Percentiles rank a stretch among this genome's conserved stretches.
These are phyloP conservation scores for Salarias fasciatus DNA, from an alignment of 2,797 vertebrate genomes.

Conservation along the genomic window DNA sequence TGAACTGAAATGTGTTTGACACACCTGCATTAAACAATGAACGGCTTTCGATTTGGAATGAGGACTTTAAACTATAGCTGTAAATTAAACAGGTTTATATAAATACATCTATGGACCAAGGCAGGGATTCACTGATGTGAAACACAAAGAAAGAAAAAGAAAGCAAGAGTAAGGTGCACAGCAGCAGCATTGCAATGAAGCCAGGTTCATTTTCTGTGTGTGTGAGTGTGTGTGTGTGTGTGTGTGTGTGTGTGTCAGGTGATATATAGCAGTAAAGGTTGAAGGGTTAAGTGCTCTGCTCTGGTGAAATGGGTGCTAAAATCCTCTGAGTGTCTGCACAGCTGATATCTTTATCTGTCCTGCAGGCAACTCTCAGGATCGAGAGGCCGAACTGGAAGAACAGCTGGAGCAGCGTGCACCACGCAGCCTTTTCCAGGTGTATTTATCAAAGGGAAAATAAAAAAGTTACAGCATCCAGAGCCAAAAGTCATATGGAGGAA, in stretches of 20 bases:
- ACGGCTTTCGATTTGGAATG: too few relatives aligned
- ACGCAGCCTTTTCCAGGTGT: not conserved
- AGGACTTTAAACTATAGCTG: too few relatives aligned
- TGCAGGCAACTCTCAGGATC: constrained; percentile 17
- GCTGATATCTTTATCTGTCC: constrained; percentile 38
- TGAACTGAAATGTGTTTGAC: too few relatives aligned
- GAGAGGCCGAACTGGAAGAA: constrained; percentile 24
- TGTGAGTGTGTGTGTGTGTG: constrained; percentile 10
- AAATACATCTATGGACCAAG: too few relatives aligned
- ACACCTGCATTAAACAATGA: too few relatives aligned
- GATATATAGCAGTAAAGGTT: constrained; percentile 58
- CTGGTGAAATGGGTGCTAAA: constrained; percentile 38
- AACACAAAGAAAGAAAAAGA: too few relatives aligned
- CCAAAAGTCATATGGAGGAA: not conserved
- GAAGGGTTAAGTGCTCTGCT: constrained; percentile 61
- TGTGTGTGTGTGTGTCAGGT: constrained; percentile 36
- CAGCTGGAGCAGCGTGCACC: constrained; percentile 27
- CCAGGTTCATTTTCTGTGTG: constrained; percentile 24
- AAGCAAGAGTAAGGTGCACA: too few relatives aligned
- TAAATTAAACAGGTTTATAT: too few relatives aligned
- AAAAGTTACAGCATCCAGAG: not conserved
- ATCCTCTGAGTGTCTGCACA: constrained; percentile 35
- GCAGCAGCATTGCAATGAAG: not conserved
- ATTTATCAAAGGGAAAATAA: not conserved
- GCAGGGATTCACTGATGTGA: too few relatives aligned